A percentile compares a stretch with the other conserved stretches of the same genome.
These are phyloP conservation scores for Boloria euphrosyne DNA, from an alignment of 2,888 invertebrate species.

Conservation along the genomic window DNA sequence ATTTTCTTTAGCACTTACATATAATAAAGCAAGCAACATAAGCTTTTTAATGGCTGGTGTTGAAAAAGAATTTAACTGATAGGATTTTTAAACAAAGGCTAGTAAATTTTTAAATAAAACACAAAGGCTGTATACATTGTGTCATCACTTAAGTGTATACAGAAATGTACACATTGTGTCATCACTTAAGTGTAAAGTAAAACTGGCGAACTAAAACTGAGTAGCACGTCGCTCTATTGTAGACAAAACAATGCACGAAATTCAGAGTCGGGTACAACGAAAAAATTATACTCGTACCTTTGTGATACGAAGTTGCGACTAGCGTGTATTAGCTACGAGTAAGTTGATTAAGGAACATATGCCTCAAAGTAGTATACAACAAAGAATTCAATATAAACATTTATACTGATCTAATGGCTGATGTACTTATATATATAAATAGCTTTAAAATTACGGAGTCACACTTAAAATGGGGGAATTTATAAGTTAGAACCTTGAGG, in stretches of 20 bases:
- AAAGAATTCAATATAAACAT: too few species aligned
- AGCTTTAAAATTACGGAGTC: too few species aligned
- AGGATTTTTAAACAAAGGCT: neutral
- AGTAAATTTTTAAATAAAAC: neutral
- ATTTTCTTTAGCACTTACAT: too few species aligned
- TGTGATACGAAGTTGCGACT: conserved; percentile 12
- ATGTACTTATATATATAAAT: too few species aligned
- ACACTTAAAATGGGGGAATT: too few species aligned
- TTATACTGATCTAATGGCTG: too few species aligned
- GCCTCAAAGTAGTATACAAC: neutral
- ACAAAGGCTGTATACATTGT: neutral
- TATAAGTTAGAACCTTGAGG: too few species aligned
- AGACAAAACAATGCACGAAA: conserved; percentile 29
- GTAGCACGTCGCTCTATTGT: conserved; percentile 28
- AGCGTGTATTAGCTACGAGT: conserved; percentile 8
- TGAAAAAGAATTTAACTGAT: too few species aligned
- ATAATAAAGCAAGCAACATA: too few species aligned
- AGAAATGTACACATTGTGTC: conserved; percentile 14
- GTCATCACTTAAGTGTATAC: too few species aligned
- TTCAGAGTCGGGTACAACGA: conserved; percentile 21
- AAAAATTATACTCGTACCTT: conserved; percentile 23
- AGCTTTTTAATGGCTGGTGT: too few species aligned
- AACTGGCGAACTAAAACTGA: conserved; percentile 35
- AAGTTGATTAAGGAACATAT: neutral
- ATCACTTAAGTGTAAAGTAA: conserved; percentile 38